Evolutionary conservation across 2,797 vertebrate genomes (phyloP), one percentile per base, ranked within the genome.

Genomic region (Masticophis lateralis): DNA sequence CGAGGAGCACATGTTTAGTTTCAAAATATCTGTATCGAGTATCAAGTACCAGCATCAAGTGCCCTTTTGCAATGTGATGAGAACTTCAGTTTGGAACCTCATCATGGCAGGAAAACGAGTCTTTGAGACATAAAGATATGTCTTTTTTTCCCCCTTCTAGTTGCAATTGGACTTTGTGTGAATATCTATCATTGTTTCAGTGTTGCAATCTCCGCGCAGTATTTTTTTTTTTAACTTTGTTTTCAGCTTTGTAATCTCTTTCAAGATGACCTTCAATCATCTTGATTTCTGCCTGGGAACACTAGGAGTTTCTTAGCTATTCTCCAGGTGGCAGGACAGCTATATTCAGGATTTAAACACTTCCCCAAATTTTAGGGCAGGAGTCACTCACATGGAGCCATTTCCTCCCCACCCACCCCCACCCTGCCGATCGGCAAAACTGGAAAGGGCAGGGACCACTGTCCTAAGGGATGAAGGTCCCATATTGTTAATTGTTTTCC

Each of bases 111-210:
- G 20, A 83, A 47, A 83, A 25, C 9, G 22, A 83, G 20, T 83
- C 37, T 47, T 47, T 83, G 20, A 22, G 37, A 47, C 74, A 83
- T 20, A 83, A 22, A 79, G 20, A 25, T 2, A 3, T 22, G 22
- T 9, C 18, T 20, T 4, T 10, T 0, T 4, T 14, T 3, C 1
- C 57, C 9, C 9, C 27, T 28, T 12, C 8, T 25, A 0, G 10
- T 83, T 83, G 43, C 20, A 83, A 47, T 47, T 5, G 43, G 43
- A 83, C 37, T 43, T 43, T 43, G 74, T 11, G 9, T 79, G 37
- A 79, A 79, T 47, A 79, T 22, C 20, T 5, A 79, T 25, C 20
- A 11, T 79, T 25, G 37, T 47, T 47, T 43, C 74, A 22, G 9
- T 47, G 74, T 79, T 43, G 18, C 37, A 79, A 43, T 43, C 37